phyloP scores from a whole-genome alignment of 2,113 vertebrate genomes.

The Circaetus cinerascens region DNA sequence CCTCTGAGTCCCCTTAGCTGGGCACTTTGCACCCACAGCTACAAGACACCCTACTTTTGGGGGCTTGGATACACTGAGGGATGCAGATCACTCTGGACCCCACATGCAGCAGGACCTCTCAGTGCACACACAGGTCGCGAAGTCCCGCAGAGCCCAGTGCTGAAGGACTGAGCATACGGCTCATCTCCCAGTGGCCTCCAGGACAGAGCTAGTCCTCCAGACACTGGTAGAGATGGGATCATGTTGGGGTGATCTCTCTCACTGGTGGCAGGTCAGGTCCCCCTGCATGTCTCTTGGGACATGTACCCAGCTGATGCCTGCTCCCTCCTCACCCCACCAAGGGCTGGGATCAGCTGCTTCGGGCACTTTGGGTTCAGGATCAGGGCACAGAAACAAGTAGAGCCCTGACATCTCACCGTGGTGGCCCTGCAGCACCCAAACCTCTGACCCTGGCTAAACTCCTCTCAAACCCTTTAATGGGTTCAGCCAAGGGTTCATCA shows the following conservation, averaged over 20 bases:
- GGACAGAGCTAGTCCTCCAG: neutral
- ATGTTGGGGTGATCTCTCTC: neutral
- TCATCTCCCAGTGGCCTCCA: neutral
- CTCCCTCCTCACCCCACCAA: neutral
- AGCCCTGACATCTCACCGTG: rapidly evolving
- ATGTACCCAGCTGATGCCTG: neutral
- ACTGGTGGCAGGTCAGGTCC: neutral
- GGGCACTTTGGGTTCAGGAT: neutral
- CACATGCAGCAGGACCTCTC: neutral
- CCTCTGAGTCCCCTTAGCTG: neutral
- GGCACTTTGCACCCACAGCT: neutral
- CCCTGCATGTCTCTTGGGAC: neutral
- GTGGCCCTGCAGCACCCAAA: neutral
- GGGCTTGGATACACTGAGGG: neutral
- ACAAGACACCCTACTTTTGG: rapidly evolving
- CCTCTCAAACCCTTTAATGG: neutral
- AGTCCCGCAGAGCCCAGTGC: neutral
- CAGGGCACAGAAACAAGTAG: neutral
- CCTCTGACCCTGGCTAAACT: neutral
- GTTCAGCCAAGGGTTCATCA: neutral
- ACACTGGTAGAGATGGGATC: neutral
- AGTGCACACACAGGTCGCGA: neutral
- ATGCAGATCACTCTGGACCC: neutral
- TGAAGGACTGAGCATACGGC: rapidly evolving
- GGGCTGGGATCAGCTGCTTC: neutral